Base-by-base conservation (phyloP, 1,140 invertebrate genomes). In the Drosophila nikananu region DNA sequence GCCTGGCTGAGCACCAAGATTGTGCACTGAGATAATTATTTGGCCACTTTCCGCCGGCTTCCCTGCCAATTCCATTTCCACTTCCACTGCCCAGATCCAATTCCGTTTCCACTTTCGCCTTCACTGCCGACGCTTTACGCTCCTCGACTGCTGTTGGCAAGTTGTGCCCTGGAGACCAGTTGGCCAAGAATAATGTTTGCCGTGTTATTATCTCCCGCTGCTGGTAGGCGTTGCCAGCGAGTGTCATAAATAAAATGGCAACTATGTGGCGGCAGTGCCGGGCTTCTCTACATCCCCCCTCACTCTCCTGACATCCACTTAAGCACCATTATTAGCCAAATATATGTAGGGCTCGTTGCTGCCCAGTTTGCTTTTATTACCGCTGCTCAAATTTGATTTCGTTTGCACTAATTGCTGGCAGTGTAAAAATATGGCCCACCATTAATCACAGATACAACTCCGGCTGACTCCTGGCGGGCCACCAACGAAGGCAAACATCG, bases 171-270 rank as follows among this genome's bases (percentile, higher is more conserved):
- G 64, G 86, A 90, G 86, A 90, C 86, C 83, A 86, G 86, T 90
- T 86, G 81, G 76, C 39, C 61, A 65, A 80, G 83, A 86, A 70
- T 80, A 84, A 84, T 77, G 82, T 84, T 68, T 48, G 68, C 70
- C 71, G 52, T 81, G 78, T 79, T 89, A 90, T 90, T 90, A 90
- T 90, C 86, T 90, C 46, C 70, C 61, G 77, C 70, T 65, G 77
- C 62, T 79, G 81, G 79, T 90, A 81, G 86, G 86, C 86, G 86
- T 90, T 77, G 75, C 82, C 61, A 64, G 81, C 79, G 72, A 90
- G 86, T 90, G 86, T 90, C 86, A 90, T 90, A 90, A 90, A 90
- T 90, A 90, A 90, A 90, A 90, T 90, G 81, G 75, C 74, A 90
- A 81, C 86, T 84, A 81, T 81, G 75, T 80, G 58, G 66, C 44